Evolutionary conservation across 1,140 invertebrate species (phyloP), one percentile per base, ranked within the genome.

Genomic region (Caenorhabditis remanei): DNA sequence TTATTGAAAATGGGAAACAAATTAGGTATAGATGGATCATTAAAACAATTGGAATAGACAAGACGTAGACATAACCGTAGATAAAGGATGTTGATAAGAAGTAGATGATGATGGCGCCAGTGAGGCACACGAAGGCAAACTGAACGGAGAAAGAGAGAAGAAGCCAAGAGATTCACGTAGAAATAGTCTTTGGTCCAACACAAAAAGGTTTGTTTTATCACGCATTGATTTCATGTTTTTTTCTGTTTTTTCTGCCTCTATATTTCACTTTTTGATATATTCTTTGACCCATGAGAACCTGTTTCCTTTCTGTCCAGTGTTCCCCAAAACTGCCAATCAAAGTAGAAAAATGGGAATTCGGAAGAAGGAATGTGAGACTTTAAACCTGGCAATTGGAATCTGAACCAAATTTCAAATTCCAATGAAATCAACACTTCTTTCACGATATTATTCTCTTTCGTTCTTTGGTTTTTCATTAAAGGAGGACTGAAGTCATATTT

Each of bases 1-100:
- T 79, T 79, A 48, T 79, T 53, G 43, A 79, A 79, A 50, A 50
- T 79, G n/a, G n/a, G n/a, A 79, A 79, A 79, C 46, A 79, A 48
- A 79, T 53, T 53, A 50, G 4, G 41, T 9, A 71, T 79, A 79
- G 71, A 79, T 79, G 71, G 71, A 79, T 79, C 71, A 79, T 24
- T 50, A 79, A 79, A 79, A 79, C 71, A 79, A 79, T 79, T 79
- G n/a, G 46, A 79, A 79, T 79, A 14, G 71, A 79, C 71, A 71
- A 71, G 65, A 71, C 65, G 43, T 71, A 71, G 43, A 43, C 43
- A 71, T 63, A 63, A 63, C 61, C 61, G 43, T 13, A 79, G 71
- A 79, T 53, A 79, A 11, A 79, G 46, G 71, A 79, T 79, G 46
- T 79, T 53, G 71, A 79, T 79, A 79, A 48, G 71, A 71, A 79